These are phyloP conservation scores for Smutsia gigantea DNA, from an alignment of 2,797 vertebrate genomes.

Conservation along the genomic window DNA sequence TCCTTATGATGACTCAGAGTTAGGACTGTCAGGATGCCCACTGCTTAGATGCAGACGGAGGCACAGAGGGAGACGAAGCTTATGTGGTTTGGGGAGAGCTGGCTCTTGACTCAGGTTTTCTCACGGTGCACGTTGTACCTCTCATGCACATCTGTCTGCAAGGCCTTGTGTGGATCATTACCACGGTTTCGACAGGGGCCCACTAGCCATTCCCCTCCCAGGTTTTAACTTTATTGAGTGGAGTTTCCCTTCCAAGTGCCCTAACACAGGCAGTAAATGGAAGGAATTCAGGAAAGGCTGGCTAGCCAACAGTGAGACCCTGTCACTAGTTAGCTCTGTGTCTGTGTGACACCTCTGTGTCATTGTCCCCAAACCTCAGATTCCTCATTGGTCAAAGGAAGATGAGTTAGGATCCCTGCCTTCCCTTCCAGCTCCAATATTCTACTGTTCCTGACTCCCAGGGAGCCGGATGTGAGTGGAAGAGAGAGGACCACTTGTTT, in stretches of 20 bases:
- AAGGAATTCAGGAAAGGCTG: neutral
- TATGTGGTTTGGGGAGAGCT: neutral
- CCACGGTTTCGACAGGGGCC: neutral
- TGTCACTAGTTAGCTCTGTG: neutral
- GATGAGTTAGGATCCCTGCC: slow-evolving; percentile 32
- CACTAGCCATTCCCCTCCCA: neutral
- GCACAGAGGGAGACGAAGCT: neutral
- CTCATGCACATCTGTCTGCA: neutral
- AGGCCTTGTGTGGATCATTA: neutral
- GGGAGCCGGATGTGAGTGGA: slow-evolving; percentile 66
- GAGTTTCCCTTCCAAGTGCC: neutral
- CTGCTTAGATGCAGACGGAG: neutral
- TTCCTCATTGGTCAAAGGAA: neutral
- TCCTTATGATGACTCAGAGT: neutral
- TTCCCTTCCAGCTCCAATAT: slow-evolving; percentile 55
- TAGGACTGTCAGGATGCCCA: neutral
- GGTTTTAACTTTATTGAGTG: neutral
- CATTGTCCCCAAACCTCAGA: neutral
- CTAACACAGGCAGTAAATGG: neutral
- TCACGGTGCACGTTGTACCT: neutral
- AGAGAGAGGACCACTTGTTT: slow-evolving; percentile 76
- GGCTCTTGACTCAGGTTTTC: neutral
- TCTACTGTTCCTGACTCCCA: slow-evolving; percentile 66
- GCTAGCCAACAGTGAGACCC: neutral
- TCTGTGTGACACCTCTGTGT: neutral